Evolutionary conservation across 1,140 invertebrate genomes (phyloP).

Genomic region (Bombus terrestris): DNA sequence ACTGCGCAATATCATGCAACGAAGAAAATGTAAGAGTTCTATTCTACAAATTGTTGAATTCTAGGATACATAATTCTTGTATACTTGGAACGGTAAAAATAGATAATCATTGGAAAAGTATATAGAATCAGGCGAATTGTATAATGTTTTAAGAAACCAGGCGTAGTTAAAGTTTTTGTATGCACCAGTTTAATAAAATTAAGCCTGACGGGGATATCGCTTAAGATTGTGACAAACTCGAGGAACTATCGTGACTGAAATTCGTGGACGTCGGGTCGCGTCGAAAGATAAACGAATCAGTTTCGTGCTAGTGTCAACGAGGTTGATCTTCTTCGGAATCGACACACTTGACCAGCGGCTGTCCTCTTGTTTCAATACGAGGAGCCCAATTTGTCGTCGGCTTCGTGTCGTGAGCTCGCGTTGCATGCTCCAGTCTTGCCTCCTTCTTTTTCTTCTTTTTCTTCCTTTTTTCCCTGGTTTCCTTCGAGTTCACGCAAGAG

Average conservation of each 20-base stretch:
- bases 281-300: constrained; percentile 6
- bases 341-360: neutral
- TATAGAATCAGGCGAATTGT: too few relatives aligned
- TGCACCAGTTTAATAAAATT: neutral
- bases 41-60: neutral
- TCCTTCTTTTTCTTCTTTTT: neutral
- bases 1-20: neutral
- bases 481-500: constrained; percentile 51
- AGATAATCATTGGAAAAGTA: too few relatives aligned
- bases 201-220: neutral
- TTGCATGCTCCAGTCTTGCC: constrained; percentile 21
- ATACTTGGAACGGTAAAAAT: neutral
- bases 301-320: constrained; percentile 32
- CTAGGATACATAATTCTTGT: neutral
- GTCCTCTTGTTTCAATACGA: constrained; percentile 13
- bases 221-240: neutral
- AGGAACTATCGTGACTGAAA: constrained; percentile 11
- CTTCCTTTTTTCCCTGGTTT: constrained; percentile 21
- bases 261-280: neutral
- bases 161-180: neutral
- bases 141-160: too few relatives aligned
- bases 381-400: constrained; percentile 33
- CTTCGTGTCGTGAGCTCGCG: neutral
- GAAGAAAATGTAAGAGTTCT: neutral
- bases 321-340: neutral